Conservation (phyloP, 2,113 vertebrate species). For the Neolamprologus longior region DNA sequence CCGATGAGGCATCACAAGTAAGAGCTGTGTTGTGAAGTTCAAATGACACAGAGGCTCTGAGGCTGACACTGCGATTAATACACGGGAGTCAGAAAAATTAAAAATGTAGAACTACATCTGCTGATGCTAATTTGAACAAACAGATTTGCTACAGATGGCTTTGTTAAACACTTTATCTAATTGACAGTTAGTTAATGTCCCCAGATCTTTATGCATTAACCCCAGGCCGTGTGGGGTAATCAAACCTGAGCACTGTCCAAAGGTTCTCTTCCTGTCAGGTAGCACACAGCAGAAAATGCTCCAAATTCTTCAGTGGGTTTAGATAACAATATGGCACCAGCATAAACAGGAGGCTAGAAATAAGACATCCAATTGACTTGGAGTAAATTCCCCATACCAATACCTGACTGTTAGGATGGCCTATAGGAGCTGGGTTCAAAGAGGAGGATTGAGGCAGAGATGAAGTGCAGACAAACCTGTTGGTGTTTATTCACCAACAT, state of each 20-base stretch:
- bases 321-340: not conserved
- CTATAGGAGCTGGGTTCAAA: not conserved
- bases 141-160: not conserved
- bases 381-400: not conserved
- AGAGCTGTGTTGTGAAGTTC: not conserved
- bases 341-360: not conserved
- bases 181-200: not conserved
- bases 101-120: not conserved
- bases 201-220: not conserved
- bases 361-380: not conserved
- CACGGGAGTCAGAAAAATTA: not conserved
- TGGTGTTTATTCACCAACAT: not conserved
- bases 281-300: not conserved
- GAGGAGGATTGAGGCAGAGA: not conserved
- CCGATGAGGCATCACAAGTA: not conserved
- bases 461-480: not conserved
- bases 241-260: not conserved
- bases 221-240: not conserved
- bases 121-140: not conserved
- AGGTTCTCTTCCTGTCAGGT: not conserved
- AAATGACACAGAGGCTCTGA: not conserved
- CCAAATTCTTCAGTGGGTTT: not conserved
- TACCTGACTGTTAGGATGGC: not conserved
- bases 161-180: not conserved
- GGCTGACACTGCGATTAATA: not conserved